Evolutionary conservation across 2,113 vertebrate genomes (phyloP).

Genomic region (Seriola quinqueradiata): DNA sequence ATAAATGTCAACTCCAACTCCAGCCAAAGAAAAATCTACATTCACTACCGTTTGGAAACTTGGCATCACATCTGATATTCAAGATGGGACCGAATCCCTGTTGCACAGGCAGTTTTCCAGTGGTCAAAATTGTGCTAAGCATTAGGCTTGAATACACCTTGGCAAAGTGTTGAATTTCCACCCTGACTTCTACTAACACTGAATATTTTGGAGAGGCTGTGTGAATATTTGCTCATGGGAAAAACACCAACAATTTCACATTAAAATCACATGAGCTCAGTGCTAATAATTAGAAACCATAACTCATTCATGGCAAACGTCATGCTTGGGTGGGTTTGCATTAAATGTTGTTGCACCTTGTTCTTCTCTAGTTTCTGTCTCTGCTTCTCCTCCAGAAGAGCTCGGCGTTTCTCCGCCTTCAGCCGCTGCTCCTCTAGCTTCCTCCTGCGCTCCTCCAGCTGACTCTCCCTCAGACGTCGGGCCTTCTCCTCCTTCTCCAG

Average conservation of each 20-base stretch:
- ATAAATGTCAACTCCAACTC: background rate
- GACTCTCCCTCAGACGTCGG: constrained; percentile 90
- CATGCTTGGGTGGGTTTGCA: too few relatives aligned
- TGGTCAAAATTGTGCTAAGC: background rate
- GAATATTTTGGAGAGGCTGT: constrained; percentile 6
- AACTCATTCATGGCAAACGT: background rate
- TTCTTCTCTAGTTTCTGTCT: constrained; percentile 95
- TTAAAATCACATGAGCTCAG: background rate
- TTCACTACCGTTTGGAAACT: constrained; percentile 1
- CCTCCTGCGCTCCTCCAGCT: constrained; percentile 92
- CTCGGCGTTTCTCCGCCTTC: constrained; percentile 90
- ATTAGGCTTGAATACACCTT: background rate
- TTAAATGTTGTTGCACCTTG: constrained; percentile 85
- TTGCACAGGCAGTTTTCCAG: constrained; percentile 23
- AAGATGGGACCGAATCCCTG: constrained; percentile 13
- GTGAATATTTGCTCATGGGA: background rate
- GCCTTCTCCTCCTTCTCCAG: constrained; percentile 97
- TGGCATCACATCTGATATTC: constrained; percentile 11
- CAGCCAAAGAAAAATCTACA: background rate
- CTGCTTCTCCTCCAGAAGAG: constrained; percentile 92
- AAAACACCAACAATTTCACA: too few relatives aligned
- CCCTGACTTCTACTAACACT: background rate
- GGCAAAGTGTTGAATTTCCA: constrained; percentile 1
- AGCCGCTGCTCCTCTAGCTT: constrained; percentile 94
- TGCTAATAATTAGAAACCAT: background rate